These are phyloP conservation scores for Cosmia pyralina DNA, from an alignment of 2,888 invertebrate genomes.

Conservation along the genomic window DNA sequence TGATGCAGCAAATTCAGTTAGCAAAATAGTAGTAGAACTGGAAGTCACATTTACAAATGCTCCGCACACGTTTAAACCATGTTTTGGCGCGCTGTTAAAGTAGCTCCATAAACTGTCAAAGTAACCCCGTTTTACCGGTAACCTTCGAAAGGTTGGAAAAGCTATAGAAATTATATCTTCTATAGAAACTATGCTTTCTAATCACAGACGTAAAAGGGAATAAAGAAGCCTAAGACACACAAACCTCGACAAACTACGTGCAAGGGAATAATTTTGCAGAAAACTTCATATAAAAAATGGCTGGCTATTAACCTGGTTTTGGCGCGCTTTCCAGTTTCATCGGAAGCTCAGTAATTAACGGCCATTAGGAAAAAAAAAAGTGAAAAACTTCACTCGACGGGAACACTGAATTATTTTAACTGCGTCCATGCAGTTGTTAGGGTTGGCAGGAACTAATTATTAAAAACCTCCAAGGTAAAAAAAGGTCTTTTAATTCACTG, in stretches of 20 bases:
- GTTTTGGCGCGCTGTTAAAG: too few species aligned
- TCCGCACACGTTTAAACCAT: too few species aligned
- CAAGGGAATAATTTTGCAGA: conserved; percentile 51
- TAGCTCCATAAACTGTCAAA: too few species aligned
- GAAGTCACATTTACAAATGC: too few species aligned
- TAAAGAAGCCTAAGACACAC: conserved; percentile 20
- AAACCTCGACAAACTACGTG: conserved; percentile 28
- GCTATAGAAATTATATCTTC: neutral
- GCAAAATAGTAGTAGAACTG: too few species aligned
- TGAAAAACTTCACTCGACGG: conserved; percentile 46
- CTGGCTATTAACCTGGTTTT: conserved; percentile 70
- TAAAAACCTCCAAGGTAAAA: neutral
- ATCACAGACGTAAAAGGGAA: conserved; percentile 22
- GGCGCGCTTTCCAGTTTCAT: conserved; percentile 61
- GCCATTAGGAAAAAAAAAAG: conserved; percentile 63
- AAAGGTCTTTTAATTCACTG: neutral
- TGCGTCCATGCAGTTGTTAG: conserved; percentile 24
- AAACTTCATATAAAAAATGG: conserved; percentile 63
- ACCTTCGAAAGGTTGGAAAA: too few species aligned
- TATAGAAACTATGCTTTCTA: conserved; percentile 20
- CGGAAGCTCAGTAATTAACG: conserved; percentile 69
- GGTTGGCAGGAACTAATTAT: conserved; percentile 38
- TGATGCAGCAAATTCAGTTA: too few species aligned
- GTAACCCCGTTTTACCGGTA: too few species aligned
- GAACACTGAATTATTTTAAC: conserved; percentile 60